phyloP scores from a whole-genome alignment of 2,888 invertebrate species.

The Nymphalis urticae region DNA sequence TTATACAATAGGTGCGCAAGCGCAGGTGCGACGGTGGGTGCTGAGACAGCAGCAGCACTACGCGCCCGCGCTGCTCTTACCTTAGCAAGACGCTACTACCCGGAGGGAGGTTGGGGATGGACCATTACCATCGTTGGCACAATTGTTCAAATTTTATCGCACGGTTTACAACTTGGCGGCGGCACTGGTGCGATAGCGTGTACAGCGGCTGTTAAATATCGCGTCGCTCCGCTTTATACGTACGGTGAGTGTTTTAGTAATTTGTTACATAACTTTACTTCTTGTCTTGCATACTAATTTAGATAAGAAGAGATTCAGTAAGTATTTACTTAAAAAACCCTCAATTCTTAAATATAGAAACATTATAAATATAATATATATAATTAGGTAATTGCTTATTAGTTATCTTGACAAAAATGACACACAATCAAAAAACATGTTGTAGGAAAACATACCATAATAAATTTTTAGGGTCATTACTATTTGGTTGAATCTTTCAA shows the following conservation, averaged over 20 bases:
- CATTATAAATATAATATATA: not conserved
- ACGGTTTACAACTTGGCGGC: constrained; percentile 88
- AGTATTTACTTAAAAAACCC: not conserved
- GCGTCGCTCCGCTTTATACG: constrained; percentile 83
- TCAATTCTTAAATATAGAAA: not conserved
- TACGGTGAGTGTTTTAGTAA: constrained; percentile 77
- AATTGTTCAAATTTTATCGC: constrained; percentile 86
- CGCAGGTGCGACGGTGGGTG: constrained; percentile 72
- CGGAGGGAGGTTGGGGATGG: constrained; percentile 95
- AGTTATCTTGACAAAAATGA: no score
- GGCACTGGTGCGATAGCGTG: constrained; percentile 84
- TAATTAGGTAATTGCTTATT: no score
- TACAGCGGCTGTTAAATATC: constrained; percentile 83
- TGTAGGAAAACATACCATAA: no score
- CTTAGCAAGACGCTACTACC: constrained; percentile 89
- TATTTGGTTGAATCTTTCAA: no score
- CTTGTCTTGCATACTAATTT: not conserved
- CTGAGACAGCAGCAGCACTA: constrained; percentile 73
- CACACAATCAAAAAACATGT: no score
- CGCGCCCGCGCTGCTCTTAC: constrained; percentile 84
- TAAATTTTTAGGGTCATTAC: no score
- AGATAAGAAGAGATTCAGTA: not conserved
- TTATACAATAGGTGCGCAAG: constrained; percentile 77
- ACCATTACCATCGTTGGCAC: constrained; percentile 87
- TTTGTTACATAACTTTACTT: not conserved